phyloP scores from a whole-genome alignment of 2,113 vertebrate genomes.

The Alexandromys fortis region DNA sequence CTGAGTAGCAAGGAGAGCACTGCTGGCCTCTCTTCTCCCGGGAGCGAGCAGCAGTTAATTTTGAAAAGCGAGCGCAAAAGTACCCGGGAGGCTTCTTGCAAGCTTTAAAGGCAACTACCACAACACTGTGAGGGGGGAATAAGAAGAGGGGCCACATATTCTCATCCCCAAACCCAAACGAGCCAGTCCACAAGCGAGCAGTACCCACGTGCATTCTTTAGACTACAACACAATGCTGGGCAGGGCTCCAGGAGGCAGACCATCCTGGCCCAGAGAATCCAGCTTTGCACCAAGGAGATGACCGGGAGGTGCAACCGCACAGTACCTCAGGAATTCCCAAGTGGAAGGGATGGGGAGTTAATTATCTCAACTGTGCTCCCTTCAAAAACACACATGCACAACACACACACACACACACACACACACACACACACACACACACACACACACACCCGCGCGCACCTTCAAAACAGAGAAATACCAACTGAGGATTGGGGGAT shows the following conservation, averaged over 20 bases:
- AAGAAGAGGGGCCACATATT: rapidly evolving
- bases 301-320: not conserved
- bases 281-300: rapidly evolving
- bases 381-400: not conserved
- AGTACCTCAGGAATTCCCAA: not conserved
- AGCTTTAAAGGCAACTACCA: constrained; percentile 19
- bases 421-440: constrained; percentile 18
- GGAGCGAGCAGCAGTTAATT: constrained; percentile 24
- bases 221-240: constrained; percentile 23
- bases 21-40: not conserved
- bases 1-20: not conserved
- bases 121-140: not conserved
- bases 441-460: not conserved
- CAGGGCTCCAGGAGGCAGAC: not conserved
- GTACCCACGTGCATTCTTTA: not conserved
- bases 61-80: constrained; percentile 53
- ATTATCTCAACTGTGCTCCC: not conserved
- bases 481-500: not conserved
- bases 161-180: rapidly evolving
- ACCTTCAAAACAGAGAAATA: constrained; percentile 54
- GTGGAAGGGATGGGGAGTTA: not conserved
- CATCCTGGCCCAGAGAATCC: not conserved
- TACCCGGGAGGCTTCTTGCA: not conserved
- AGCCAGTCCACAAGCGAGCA: not conserved
- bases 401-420: constrained; percentile 31